Evolutionary conservation across 2,113 vertebrate genomes (phyloP), one percentile per base, ranked within the genome.

Genomic region (Lepus timidus): DNA sequence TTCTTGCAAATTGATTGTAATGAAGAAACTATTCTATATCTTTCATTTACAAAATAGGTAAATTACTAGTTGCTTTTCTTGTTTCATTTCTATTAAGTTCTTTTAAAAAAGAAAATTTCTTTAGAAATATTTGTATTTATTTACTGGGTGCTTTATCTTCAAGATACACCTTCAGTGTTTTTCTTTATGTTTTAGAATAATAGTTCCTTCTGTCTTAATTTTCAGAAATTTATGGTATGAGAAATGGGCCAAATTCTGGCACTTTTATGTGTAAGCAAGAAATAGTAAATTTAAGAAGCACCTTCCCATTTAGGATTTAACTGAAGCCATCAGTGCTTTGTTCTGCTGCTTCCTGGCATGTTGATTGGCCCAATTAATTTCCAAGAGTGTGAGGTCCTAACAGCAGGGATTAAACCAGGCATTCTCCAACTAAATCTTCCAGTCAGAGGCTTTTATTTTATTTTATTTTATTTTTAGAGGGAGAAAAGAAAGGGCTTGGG

Each of bases 301-400:
- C 73, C 58, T 82, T 87, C 81, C 23, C 61, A 39, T 74, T 92
- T 85, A 75, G 65, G 33, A 80, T 33, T 96, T 82, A 78, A 85
- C 68, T 67, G 44, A 96, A 82, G 31, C 33, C 27, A 61, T 51
- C 16, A 36, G 16, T 75, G 52, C 73, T 97, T 93, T 93, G 52
- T 85, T 93, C 58, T 61, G 27, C 29, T 80, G 33, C 25, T 75
- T 95, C 44, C 82, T 92, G 93, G 75, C 82, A 90, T n/a, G 33
- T 83, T 70, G 58, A 85, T 92, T 93, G 85, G 23, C 70, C 90
- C 95, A 95, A 95, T 97, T 97, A 96, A 94, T 94, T 96, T 96
- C 76, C 91, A 17, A 65, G 95, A 94, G 76, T 93, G 82, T 97
- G 93, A 96, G 80, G 55, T 96, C 33, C 70, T 84, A 96, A 96